Evolutionary conservation across 2,113 vertebrate species (phyloP).

Genomic region (Boleophthalmus pectinirostris): DNA sequence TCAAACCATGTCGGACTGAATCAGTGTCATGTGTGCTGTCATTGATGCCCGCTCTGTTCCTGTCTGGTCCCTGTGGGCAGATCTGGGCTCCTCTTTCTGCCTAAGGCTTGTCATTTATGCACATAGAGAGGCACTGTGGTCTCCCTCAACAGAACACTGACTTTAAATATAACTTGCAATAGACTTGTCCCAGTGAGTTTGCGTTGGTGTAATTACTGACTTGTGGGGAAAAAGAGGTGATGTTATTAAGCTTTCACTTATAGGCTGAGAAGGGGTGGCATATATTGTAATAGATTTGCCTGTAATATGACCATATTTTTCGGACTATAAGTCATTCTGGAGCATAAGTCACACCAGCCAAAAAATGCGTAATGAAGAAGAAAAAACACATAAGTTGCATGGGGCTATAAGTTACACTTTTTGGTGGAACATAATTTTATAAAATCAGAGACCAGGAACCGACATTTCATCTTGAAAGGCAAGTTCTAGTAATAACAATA

Average conservation of each 20-base stretch:
- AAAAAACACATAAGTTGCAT: no score
- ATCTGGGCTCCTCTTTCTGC: slow-evolving; percentile 2
- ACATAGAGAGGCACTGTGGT: not conserved
- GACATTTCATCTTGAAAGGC: no score
- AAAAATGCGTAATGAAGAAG: no score
- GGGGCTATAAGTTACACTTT: no score
- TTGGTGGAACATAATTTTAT: no score
- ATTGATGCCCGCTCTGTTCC: slow-evolving; percentile 9
- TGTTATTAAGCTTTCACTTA: not conserved
- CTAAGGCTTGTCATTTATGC: slow-evolving; percentile 10
- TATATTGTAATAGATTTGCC: no score
- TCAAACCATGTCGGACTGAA: slow-evolving; percentile 3
- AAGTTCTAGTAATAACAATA: no score
- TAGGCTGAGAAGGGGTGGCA: not conserved
- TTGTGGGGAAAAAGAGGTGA: not conserved
- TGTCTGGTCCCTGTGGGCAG: slow-evolving; percentile 5
- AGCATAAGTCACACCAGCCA: no score
- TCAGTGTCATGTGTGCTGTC: slow-evolving; percentile 12
- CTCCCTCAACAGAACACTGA: not conserved
- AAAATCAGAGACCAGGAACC: no score
- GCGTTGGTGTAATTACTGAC: not conserved
- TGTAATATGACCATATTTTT: no score
- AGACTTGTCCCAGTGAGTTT: not conserved
- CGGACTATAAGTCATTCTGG: no score
- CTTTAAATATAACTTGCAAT: slow-evolving; percentile 5